Conservation (phyloP, 2,113 vertebrate species). For the Ictalurus furcatus region DNA sequence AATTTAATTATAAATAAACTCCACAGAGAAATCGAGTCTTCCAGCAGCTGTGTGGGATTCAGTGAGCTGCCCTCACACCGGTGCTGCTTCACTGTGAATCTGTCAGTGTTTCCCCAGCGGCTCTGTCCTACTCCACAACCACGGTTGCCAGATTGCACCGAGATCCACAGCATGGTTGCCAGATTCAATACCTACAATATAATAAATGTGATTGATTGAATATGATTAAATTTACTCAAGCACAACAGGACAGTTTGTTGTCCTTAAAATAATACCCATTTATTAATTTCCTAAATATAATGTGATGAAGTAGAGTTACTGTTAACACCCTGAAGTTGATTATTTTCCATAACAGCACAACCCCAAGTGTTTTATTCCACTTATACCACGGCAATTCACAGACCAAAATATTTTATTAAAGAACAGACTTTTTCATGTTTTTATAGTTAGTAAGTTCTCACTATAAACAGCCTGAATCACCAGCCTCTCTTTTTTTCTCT, state of each 20-base stretch:
- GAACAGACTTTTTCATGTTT: neutral
- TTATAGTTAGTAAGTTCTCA: neutral
- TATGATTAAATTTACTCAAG: neutral
- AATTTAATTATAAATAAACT: neutral
- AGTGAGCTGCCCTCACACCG: conserved; percentile 16
- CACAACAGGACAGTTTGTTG: neutral
- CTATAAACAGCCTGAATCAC: neutral
- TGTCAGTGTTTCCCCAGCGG: conserved; percentile 34
- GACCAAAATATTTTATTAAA: neutral
- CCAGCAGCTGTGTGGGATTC: neutral
- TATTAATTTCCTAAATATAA: neutral
- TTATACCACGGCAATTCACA: neutral
- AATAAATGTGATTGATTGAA: too few relatives aligned
- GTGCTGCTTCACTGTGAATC: conserved; percentile 21
- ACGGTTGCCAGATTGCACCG: neutral
- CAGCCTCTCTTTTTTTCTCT: too few relatives aligned
- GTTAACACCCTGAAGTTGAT: neutral
- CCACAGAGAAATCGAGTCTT: neutral
- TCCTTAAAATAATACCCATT: neutral
- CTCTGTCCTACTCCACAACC: conserved; percentile 7
- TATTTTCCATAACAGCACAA: neutral
- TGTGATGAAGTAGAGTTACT: neutral
- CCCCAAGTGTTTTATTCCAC: neutral
- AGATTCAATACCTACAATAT: conserved; percentile 40
- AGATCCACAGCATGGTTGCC: neutral